Evolutionary conservation across 2,113 vertebrate species (phyloP), one percentile per base, ranked within the genome.

Genomic region (Coptodon rendalli): DNA sequence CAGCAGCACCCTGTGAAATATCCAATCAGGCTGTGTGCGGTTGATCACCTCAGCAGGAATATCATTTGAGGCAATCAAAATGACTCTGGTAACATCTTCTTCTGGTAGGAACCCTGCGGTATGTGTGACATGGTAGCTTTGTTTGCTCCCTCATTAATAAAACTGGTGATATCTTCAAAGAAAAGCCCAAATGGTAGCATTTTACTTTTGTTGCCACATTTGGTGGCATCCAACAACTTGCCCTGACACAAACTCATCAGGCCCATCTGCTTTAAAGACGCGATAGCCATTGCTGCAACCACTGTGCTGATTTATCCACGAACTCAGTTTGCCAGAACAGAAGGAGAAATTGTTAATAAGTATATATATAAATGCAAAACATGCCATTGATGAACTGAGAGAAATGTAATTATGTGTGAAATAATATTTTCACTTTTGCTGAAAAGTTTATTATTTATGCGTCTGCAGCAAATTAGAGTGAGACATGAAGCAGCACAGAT

Each of bases 31-130:
- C 91, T 84, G 34, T 89, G 68, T 89, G 83, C 34, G 79, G 71
- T 87, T 90, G 90, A 93, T 94, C 92, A 92, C 91, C 94, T 91
- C 93, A 89, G 94, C 91, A 71, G 91, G 92, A 79, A 86, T 82
- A 93, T 90, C 84, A 84, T 92, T 92, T 85, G 71, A 91, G 79
- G 86, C 86, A 90, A 94, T 95, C 92, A 92, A 63, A 87, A 80
- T 83, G 84, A 86, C 83, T 79, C 91, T 24, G 61, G 80, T 14
- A 89, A 45, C 81, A 40, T 90, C 85, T 80, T 85, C 19, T 71
- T 83, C 50, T 76, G 4, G 27, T 57, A 31, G 84, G 73, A 86
- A 57, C 57, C 89, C 86, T 78, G 80, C 68, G 14, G 71, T 76
- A 79, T 68, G 61, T 59, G n/a, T 68, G 87, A 88, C 87, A 85